Conservation (phyloP, 1,140 invertebrate species). For the Tetramorium alpestre region DNA sequence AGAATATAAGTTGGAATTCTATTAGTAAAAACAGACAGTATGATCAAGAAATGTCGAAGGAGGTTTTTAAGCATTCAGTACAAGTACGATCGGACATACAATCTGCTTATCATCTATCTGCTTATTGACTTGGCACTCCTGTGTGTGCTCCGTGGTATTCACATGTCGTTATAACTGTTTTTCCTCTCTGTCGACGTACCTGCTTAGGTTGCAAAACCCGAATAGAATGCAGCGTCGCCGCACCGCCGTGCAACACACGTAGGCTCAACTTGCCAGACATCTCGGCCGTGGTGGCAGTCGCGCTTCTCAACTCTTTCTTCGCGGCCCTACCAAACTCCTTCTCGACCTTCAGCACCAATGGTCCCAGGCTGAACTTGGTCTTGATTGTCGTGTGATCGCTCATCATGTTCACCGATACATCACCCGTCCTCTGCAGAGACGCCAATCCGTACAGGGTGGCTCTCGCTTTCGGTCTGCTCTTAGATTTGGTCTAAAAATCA, state of each 20-base stretch:
- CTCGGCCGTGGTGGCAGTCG: conserved; percentile 93
- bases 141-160: neutral
- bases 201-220: conserved; percentile 94
- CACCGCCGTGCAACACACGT: conserved; percentile 91
- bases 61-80: neutral
- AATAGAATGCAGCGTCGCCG: conserved; percentile 92
- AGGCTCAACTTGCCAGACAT: conserved; percentile 93
- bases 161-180: neutral
- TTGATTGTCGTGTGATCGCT: conserved; percentile 92
- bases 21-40: neutral
- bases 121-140: neutral
- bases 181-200: conserved; percentile 83
- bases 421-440: conserved; percentile 90
- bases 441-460: conserved; percentile 93
- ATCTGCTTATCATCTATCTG: neutral
- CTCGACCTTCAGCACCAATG: conserved; percentile 92
- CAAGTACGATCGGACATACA: neutral
- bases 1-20: neutral
- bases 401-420: conserved; percentile 92
- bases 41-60: neutral
- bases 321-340: conserved; percentile 93
- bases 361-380: conserved; percentile 92
- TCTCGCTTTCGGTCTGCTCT: conserved; percentile 88
- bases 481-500: conserved; percentile 76
- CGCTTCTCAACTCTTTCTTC: conserved; percentile 92